Evolutionary conservation across 2,888 invertebrate genomes (phyloP), one percentile per base, ranked within the genome.

Genomic region (Steromphala cineraria): DNA sequence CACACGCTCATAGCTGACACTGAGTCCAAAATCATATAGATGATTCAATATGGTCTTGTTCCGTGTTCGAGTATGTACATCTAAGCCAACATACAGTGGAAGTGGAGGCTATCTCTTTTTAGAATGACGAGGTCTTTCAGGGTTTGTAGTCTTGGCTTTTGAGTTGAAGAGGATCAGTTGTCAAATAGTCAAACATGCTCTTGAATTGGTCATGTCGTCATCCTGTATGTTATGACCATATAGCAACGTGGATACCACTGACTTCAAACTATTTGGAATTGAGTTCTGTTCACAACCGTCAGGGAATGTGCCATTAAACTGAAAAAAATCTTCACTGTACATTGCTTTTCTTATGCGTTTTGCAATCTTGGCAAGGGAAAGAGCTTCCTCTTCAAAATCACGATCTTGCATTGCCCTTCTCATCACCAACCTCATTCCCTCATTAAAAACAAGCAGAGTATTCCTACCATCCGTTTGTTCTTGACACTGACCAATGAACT

Each of bases 1-100:
- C 15, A 81, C 53, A n/a, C 80, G 31, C 7, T 81, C 62, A 75
- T 75, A 81, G 4, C 52, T 56, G 21, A 81, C 40, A n/a, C 75
- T 55, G 4, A 81, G 36, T 19, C 80, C 81, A 1, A 81, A 31
- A 1, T 81, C 62, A 52, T 53, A 31, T 31, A 81, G 53, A 1
- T 75, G 75, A 53, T 8, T 52, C 8, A 81, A 19, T 5, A 80
- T n/a, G 71, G 13, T 81, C 52, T 75, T 75, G 46, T 28, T 76
- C n/a, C 76, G 62, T 15, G 31, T 71, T 0, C 1, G 36, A 4
- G 71, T 19, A 31, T 71, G 36, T 2, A 71, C 71, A 36, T 67
- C 19, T 1, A 81, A 3, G 15, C 53, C 80, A 17, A 75, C 67
- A 24, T 76, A 80, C 15, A 82, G 17, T 21, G 82, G 82, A 3